Percentiles rank a stretch among this genome's conserved stretches.
Evolutionary conservation across 2,113 vertebrate genomes (phyloP).

Genomic region (Prinia subflava): DNA sequence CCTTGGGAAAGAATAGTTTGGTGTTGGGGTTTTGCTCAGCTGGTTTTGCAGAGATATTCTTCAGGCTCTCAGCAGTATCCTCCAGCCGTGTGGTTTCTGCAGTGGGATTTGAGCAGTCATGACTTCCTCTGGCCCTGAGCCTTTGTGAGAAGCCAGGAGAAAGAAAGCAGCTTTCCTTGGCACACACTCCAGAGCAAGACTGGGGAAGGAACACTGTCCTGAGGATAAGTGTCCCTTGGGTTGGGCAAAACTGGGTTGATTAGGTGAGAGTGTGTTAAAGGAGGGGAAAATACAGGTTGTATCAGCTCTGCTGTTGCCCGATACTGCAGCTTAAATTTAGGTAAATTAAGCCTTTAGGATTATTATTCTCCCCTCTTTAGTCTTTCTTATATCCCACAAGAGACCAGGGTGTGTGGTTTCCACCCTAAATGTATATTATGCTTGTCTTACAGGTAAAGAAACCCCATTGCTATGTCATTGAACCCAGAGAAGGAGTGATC

Average conservation of each 20-base stretch:
- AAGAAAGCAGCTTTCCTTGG: not conserved
- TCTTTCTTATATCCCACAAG: not conserved
- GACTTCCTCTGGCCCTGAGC: not conserved
- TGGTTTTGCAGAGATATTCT: not conserved
- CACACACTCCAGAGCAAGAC: not conserved
- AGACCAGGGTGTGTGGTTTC: not conserved
- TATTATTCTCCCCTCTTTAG: not conserved
- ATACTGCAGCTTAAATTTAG: not conserved
- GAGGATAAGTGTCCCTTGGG: not conserved
- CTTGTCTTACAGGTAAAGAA: constrained; percentile 64
- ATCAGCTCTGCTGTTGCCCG: not conserved
- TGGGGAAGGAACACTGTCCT: not conserved
- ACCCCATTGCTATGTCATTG: constrained; percentile 73
- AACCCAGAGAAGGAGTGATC: constrained; percentile 80
- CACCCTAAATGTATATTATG: not conserved
- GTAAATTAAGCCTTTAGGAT: not conserved
- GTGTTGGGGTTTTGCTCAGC: not conserved
- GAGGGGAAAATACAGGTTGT: not conserved
- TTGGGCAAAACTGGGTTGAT: not conserved
- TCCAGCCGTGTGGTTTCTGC: fast-evolving
- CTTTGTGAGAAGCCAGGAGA: not conserved
- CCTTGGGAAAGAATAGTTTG: not conserved
- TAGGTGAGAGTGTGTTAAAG: not conserved
- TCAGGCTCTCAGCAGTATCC: not conserved
- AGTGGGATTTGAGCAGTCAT: not conserved